Conservation (phyloP, 2,888 invertebrate species). For the Cephonodes hylas region DNA sequence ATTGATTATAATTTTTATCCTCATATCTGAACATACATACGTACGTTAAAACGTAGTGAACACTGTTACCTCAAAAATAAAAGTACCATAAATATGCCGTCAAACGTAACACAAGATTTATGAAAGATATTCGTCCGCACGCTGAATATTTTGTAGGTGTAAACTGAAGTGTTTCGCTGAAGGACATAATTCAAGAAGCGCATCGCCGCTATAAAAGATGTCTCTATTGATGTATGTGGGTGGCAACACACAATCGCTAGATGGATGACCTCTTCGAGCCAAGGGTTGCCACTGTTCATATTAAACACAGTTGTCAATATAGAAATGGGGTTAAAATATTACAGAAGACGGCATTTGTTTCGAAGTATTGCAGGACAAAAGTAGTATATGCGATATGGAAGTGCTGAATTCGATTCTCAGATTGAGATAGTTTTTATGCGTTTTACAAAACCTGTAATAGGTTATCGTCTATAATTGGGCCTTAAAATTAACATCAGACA, state of each 20-base stretch:
- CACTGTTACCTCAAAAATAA: background rate
- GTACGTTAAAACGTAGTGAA: too few relatives aligned
- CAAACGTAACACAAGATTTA: background rate
- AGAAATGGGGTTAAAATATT: too few relatives aligned
- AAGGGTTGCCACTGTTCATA: background rate
- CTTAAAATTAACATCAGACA: too few relatives aligned
- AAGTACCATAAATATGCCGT: background rate
- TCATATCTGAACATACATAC: too few relatives aligned
- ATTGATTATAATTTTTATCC: too few relatives aligned
- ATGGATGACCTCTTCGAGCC: background rate
- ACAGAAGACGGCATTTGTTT: too few relatives aligned
- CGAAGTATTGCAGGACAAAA: too few relatives aligned
- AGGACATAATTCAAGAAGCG: background rate
- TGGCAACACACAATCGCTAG: background rate
- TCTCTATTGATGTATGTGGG: slow-evolving; percentile 1
- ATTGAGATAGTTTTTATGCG: too few relatives aligned
- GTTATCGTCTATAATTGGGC: too few relatives aligned
- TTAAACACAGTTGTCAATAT: background rate
- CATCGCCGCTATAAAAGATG: background rate
- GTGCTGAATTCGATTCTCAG: too few relatives aligned
- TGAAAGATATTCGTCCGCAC: background rate
- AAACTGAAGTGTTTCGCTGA: background rate
- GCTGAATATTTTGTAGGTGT: background rate
- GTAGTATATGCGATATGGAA: too few relatives aligned
- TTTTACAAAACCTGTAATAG: too few relatives aligned